Evolutionary conservation across 2,888 invertebrate genomes (phyloP).

Genomic region (Noctua comes): DNA sequence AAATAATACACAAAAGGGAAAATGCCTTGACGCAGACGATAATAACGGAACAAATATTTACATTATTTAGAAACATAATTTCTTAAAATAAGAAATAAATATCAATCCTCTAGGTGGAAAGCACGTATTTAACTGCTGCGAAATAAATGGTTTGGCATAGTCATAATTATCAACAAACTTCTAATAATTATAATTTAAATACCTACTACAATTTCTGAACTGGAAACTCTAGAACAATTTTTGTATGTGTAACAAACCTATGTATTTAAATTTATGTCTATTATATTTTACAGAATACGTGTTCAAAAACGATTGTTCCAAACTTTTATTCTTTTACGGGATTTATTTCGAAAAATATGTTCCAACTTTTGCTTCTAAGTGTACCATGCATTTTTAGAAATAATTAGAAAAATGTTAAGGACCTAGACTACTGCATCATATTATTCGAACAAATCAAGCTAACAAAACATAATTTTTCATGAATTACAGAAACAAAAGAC

Average conservation of each 20-base stretch:
- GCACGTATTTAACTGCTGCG: neutral
- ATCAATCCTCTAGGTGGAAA: too few relatives aligned
- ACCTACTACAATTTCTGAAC: neutral
- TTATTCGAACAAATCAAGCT: neutral
- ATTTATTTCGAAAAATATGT: neutral
- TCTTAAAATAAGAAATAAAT: neutral
- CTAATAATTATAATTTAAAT: neutral
- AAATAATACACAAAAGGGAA: constrained; percentile 52
- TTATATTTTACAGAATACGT: neutral
- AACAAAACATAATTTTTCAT: neutral
- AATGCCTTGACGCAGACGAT: constrained; percentile 48
- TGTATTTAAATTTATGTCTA: too few relatives aligned
- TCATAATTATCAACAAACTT: neutral
- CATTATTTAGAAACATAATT: neutral
- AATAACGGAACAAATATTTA: constrained; percentile 24
- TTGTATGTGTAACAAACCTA: neutral
- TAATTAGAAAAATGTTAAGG: neutral
- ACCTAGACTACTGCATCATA: neutral
- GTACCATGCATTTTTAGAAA: constrained; percentile 1
- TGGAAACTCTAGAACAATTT: neutral
- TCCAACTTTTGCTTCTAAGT: neutral
- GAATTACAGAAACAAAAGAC: neutral
- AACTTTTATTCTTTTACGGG: neutral
- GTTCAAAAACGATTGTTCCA: neutral
- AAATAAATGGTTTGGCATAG: neutral